Base-by-base conservation (phyloP, 2,888 invertebrate species). In the Mycalesis mineus region DNA sequence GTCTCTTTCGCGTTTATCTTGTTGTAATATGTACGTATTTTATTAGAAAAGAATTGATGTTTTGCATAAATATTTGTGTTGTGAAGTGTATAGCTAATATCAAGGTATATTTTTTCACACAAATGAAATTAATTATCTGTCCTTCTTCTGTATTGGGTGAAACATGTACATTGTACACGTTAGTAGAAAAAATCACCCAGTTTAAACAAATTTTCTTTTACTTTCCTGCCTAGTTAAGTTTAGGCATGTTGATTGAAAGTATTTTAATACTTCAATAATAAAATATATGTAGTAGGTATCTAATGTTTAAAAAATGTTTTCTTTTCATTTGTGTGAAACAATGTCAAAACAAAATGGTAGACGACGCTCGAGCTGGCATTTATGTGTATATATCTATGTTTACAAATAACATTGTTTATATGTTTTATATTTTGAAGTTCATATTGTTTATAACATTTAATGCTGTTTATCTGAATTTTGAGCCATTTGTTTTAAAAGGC, bases 301-400 rank as follows among this genome's bases (percentile, higher is more conserved):
- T 22, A 22, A 22, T 22, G 22, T 22, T 22, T 22, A 36, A 11
- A 36, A 36, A 4, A 36, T 11, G 36, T 36, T 9, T 9, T 33
- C 33, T 9, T 36, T 28, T 45, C 44, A 33, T 61, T 63, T 61
- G 47, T 54, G 53, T 61, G 58, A 55, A 49, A 50, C 31, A 53
- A 42, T 55, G 51, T 29, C 15, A 47, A 15, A 39, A 39, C 13
- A 33, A 33, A 51, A 29, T 31, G 40, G 31, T 42, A 40, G 62
- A 61, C 65, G 65, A 65, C 61, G 44, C 54, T 50, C 58, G 63
- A 61, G 60, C 51, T 41, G 59, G 54, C 53, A 51, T 57, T 49
- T 50, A 11, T 28, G 29, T 33, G 40, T 13, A 14, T 37, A 45
- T 49, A 54, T 58, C 39, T 61, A n/a, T 36, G 4, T 36, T 36